These are phyloP conservation scores for Coccyzus lansbergi DNA, from an alignment of 2,797 vertebrate genomes.

Conservation along the genomic window DNA sequence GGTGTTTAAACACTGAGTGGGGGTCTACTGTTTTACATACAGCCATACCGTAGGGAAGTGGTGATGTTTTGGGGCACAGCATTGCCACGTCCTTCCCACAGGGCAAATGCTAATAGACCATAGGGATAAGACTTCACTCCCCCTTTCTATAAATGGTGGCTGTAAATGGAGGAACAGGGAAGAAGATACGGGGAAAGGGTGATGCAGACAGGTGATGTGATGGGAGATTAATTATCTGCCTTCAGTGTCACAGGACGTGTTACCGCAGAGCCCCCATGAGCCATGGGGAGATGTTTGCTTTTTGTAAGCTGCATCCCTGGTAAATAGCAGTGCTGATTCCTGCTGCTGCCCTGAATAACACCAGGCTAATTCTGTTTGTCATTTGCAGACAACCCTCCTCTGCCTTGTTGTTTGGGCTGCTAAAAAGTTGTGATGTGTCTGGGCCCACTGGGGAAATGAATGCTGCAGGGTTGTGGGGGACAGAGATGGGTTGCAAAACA, in stretches of 20 bases:
- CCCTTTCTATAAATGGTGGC: neutral
- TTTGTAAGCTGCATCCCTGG: constrained; percentile 53
- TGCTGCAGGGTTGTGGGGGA: constrained; percentile 16
- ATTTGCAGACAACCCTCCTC: constrained; percentile 70
- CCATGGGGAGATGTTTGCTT: constrained; percentile 67
- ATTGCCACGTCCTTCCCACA: neutral
- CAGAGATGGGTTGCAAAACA: neutral
- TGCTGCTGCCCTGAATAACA: constrained; percentile 62
- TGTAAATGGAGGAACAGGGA: neutral
- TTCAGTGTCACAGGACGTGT: constrained; percentile 60
- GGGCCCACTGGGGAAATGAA: constrained; percentile 23
- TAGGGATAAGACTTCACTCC: constrained; percentile 13
- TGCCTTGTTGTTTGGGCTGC: constrained; percentile 18
- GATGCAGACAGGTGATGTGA: constrained; percentile 66
- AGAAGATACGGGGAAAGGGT: neutral
- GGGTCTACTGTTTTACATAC: neutral
- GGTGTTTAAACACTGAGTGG: neutral
- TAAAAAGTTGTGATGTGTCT: constrained; percentile 59
- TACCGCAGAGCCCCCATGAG: constrained; percentile 44
- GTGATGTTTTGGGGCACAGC: neutral
- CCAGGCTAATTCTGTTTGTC: constrained; percentile 75
- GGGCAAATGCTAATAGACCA: constrained; percentile 37
- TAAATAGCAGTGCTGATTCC: constrained; percentile 71
- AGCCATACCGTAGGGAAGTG: neutral
- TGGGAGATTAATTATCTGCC: constrained; percentile 76